A percentile compares a stretch with the other conserved stretches of the same genome.
Conservation (phyloP, 2,797 vertebrate genomes). For the Salarias fasciatus region DNA sequence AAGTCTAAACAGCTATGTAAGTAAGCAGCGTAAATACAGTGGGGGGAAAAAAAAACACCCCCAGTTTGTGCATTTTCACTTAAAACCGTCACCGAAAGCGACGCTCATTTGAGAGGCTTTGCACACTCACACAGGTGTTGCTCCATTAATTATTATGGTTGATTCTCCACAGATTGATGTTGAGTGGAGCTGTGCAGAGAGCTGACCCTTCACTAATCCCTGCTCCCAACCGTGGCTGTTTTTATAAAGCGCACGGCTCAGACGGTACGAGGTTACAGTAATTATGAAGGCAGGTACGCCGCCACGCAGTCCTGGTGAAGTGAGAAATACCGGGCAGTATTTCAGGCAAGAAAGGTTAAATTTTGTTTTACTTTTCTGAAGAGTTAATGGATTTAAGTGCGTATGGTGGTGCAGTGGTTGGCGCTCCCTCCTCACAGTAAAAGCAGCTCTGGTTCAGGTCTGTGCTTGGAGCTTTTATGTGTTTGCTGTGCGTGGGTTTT, state of each 20-base stretch:
- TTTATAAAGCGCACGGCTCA: neutral
- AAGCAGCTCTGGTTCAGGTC: too few species aligned
- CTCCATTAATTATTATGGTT: constrained; percentile 4
- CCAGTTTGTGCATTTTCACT: neutral
- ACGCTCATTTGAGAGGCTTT: constrained; percentile 2
- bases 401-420: too few species aligned
- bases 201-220: neutral
- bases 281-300: neutral
- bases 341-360: neutral
- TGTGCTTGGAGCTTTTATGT: too few species aligned
- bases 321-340: neutral
- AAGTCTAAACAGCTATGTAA: neutral
- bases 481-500: too few species aligned
- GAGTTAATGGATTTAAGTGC: too few species aligned
- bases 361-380: too few species aligned
- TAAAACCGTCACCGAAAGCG: neutral
- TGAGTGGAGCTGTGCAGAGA: neutral
- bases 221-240: neutral
- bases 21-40: neutral
- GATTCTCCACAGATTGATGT: neutral
- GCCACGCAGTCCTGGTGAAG: too few species aligned
- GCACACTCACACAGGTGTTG: constrained; percentile 1
- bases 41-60: neutral
- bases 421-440: too few species aligned
- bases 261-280: neutral